Conservation (phyloP, 2,888 invertebrate genomes). For the Bedellia somnulentella region DNA sequence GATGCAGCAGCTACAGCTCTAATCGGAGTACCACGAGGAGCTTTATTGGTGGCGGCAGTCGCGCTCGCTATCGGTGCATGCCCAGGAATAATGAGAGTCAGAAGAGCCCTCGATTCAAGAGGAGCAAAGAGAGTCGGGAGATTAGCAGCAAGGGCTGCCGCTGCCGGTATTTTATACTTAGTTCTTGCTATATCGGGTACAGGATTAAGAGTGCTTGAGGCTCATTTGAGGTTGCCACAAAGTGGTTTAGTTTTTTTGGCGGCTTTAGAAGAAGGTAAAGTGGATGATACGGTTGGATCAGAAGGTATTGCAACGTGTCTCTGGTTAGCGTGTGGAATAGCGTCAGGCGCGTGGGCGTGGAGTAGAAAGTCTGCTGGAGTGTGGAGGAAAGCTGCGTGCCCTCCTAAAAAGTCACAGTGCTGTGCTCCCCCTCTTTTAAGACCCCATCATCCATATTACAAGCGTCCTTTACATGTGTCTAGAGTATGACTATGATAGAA, state of each 20-base stretch:
- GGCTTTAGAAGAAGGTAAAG: conserved; percentile 40
- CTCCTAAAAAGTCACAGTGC: conserved; percentile 40
- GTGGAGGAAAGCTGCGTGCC: conserved; percentile 57
- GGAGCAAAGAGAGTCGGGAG: conserved; percentile 73
- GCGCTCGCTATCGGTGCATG: conserved; percentile 74
- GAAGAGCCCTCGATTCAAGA: conserved; percentile 48
- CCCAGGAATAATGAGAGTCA: conserved; percentile 74
- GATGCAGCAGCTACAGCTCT: conserved; percentile 63
- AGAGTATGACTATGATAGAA: conserved; percentile 25
- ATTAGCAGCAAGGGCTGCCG: conserved; percentile 74
- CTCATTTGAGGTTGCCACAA: conserved; percentile 49
- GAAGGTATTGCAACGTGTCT: conserved; percentile 61
- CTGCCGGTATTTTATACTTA: conserved; percentile 77
- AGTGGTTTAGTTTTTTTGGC: conserved; percentile 42
- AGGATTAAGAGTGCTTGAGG: conserved; percentile 69
- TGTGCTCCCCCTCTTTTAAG: conserved; percentile 36
- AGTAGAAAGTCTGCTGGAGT: conserved; percentile 59
- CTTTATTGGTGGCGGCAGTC: conserved; percentile 69
- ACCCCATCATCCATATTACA: conserved; percentile 36
- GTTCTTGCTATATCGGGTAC: conserved; percentile 72
- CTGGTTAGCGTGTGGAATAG: conserved; percentile 64
- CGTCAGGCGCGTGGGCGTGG: conserved; percentile 72
- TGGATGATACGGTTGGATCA: conserved; percentile 20
- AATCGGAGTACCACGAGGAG: conserved; percentile 63
- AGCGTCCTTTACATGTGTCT: conserved; percentile 45